Conservation (phyloP, 1,140 invertebrate species). For the Telenomus remus region DNA sequence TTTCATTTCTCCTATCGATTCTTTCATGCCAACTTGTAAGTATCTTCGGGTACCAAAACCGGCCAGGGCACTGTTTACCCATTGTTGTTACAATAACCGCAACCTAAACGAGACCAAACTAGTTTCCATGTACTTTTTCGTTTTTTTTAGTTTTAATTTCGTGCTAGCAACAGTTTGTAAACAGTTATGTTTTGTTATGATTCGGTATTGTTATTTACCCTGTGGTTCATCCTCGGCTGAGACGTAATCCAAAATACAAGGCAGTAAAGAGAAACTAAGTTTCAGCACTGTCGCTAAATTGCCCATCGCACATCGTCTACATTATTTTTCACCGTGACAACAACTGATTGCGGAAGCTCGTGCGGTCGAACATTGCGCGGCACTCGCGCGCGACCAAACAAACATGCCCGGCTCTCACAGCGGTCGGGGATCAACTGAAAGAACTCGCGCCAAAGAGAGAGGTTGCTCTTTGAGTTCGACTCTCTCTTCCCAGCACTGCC, state of each 20-base stretch:
- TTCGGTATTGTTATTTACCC: constrained; percentile 62
- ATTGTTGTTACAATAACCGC: no score
- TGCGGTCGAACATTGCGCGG: constrained; percentile 38
- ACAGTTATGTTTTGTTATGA: background rate
- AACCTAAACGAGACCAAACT: no score
- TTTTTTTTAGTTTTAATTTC: no score
- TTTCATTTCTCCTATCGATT: constrained; percentile 17
- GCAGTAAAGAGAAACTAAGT: constrained; percentile 65
- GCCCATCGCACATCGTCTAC: constrained; percentile 69
- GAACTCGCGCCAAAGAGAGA: constrained; percentile 38
- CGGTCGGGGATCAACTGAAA: constrained; percentile 62
- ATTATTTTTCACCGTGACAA: constrained; percentile 64
- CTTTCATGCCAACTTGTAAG: constrained; percentile 1
- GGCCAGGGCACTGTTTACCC: background rate
- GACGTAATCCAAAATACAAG: constrained; percentile 69
- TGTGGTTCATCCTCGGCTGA: constrained; percentile 61
- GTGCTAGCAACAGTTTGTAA: no score
- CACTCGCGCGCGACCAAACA: constrained; percentile 21
- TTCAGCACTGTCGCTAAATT: constrained; percentile 69
- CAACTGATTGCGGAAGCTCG: constrained; percentile 49
- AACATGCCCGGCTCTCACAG: constrained; percentile 44
- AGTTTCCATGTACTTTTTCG: no score
- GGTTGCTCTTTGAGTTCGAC: constrained; percentile 29
- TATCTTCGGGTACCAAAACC: constrained; percentile 11
- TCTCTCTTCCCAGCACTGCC: constrained; percentile 27